Percentiles rank a stretch among this genome's conserved stretches.
These are phyloP conservation scores for Eumerus sabulonum DNA, from an alignment of 2,888 invertebrate genomes.

Conservation along the genomic window DNA sequence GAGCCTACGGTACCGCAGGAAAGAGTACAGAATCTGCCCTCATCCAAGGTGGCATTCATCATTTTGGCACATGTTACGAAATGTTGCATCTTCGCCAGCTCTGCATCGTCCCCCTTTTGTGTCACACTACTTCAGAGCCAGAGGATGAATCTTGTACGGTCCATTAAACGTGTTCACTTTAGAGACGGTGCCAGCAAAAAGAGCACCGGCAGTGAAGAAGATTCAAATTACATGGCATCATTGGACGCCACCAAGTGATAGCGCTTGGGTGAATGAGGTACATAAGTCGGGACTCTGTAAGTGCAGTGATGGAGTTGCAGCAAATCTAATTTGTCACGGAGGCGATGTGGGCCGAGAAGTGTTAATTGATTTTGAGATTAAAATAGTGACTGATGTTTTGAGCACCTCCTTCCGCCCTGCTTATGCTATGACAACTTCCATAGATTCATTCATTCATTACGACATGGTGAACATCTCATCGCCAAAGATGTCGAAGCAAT, in stretches of 20 bases:
- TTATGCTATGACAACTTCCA: neutral
- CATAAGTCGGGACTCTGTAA: slow-evolving; percentile 1
- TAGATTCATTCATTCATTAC: slow-evolving; percentile 24
- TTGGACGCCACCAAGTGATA: slow-evolving; percentile 20
- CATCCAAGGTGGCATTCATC: slow-evolving; percentile 62
- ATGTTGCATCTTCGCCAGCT: slow-evolving; percentile 42
- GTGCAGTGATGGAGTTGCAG: slow-evolving; percentile 35
- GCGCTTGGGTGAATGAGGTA: slow-evolving; percentile 13
- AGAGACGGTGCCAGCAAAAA: slow-evolving; percentile 27
- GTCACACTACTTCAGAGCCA: slow-evolving; percentile 39
- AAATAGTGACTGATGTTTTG: neutral
- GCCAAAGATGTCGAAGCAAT: slow-evolving; percentile 42
- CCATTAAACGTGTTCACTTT: slow-evolving; percentile 64
- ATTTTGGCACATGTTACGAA: slow-evolving; percentile 66
- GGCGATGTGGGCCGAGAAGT: slow-evolving; percentile 39
- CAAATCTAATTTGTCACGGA: slow-evolving; percentile 52
- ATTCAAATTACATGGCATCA: slow-evolving; percentile 57
- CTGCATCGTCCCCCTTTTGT: slow-evolving; percentile 34
- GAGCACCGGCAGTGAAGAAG: slow-evolving; percentile 22
- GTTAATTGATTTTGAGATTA: slow-evolving; percentile 52
- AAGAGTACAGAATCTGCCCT: slow-evolving; percentile 12
- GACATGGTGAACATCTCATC: slow-evolving; percentile 61
- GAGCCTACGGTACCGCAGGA: slow-evolving; percentile 24
- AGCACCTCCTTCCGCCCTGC: no score
- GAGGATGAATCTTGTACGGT: slow-evolving; percentile 48